These are phyloP conservation scores for Seira ritae DNA, from an alignment of 2,888 invertebrate species.

Conservation along the genomic window DNA sequence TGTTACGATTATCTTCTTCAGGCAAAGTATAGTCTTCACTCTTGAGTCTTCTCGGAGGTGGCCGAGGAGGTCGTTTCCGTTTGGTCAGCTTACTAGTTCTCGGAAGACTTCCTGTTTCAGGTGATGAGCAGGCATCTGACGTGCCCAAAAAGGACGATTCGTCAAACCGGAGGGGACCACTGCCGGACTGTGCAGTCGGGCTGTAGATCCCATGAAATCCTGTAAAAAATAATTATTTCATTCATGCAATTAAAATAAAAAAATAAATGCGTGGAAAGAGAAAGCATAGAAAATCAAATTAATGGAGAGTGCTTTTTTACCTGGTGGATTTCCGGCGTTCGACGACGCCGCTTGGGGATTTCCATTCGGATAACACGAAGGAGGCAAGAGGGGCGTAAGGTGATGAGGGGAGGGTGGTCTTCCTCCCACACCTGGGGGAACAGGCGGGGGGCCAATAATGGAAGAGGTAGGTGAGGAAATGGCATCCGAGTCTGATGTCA, in stretches of 20 bases:
- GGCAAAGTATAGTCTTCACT: slow-evolving; percentile 71
- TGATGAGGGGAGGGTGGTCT: slow-evolving; percentile 73
- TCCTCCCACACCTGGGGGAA: slow-evolving; percentile 67
- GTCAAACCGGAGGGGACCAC: slow-evolving; percentile 71
- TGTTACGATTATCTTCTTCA: slow-evolving; percentile 69
- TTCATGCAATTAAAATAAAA: too few relatives aligned
- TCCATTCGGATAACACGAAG: slow-evolving; percentile 69
- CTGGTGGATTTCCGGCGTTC: slow-evolving; percentile 69
- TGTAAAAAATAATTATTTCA: slow-evolving; percentile 32
- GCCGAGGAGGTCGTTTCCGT: slow-evolving; percentile 73
- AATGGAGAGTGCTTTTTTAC: slow-evolving; percentile 34
- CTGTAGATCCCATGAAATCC: slow-evolving; percentile 73
- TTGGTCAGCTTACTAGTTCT: slow-evolving; percentile 72
- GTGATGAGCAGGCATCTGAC: slow-evolving; percentile 73
- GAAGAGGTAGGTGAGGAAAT: slow-evolving; percentile 72
- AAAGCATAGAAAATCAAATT: not conserved
- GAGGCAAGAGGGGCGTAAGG: slow-evolving; percentile 69
- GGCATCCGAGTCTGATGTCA: slow-evolving; percentile 73
- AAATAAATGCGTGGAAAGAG: not conserved
- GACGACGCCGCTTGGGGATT: slow-evolving; percentile 61
- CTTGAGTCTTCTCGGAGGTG: slow-evolving; percentile 72
- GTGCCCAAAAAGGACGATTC: slow-evolving; percentile 73
- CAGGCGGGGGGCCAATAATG: slow-evolving; percentile 73
- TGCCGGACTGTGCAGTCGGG: slow-evolving; percentile 70
- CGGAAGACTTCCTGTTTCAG: slow-evolving; percentile 73